A percentile compares a stretch with the other conserved stretches of the same genome.
phyloP scores from a whole-genome alignment of 2,113 vertebrate genomes.

The Scalopus aquaticus region DNA sequence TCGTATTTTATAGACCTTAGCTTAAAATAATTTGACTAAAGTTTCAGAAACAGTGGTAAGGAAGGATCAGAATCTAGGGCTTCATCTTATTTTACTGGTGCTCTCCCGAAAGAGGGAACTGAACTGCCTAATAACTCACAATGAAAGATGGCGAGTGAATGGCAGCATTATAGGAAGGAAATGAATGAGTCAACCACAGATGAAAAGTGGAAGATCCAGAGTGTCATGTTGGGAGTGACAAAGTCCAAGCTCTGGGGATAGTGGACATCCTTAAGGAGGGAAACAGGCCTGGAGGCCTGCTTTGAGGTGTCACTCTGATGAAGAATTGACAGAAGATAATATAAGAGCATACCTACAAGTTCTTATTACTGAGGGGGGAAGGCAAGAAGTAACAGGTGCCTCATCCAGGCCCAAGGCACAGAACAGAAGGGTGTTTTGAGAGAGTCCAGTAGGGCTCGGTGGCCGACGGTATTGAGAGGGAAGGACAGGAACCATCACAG shows the following conservation, averaged over 20 bases:
- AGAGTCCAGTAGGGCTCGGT: not conserved
- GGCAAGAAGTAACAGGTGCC: not conserved
- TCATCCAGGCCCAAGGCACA: not conserved
- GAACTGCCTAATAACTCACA: not conserved
- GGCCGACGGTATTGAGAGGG: not conserved
- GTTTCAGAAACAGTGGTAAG: not conserved
- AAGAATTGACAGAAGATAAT: not conserved
- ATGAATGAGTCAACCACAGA: not conserved
- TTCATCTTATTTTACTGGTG: not conserved
- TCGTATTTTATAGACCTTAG: not conserved
- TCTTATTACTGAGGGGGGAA: not conserved
- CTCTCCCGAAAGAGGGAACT: not conserved
- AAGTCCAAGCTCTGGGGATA: not conserved
- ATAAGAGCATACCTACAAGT: not conserved
- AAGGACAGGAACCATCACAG: not conserved
- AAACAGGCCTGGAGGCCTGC: not conserved
- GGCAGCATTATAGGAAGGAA: not conserved
- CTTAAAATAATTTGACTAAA: not conserved
- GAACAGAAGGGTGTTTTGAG: not conserved
- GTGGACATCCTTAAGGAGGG: not conserved
- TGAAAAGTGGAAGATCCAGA: not conserved
- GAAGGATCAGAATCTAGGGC: not conserved
- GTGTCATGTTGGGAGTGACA: not conserved
- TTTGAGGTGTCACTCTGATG: not conserved
- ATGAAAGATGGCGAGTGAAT: not conserved